phyloP scores from a whole-genome alignment of 2,797 vertebrate genomes.

The Dryobates pubescens region DNA sequence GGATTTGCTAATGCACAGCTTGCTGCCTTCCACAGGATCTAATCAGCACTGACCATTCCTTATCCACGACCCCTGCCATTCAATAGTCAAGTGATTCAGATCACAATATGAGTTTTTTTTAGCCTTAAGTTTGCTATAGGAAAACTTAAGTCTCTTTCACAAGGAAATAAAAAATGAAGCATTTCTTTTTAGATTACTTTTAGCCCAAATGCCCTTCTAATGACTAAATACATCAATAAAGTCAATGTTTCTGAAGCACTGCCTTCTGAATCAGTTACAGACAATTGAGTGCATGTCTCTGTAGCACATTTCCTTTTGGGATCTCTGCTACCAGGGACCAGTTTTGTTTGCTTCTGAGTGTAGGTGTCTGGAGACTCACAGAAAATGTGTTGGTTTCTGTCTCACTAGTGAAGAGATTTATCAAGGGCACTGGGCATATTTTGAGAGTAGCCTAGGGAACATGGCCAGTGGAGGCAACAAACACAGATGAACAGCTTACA shows the following conservation, averaged over 20 bases:
- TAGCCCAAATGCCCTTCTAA: background rate
- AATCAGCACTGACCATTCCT: background rate
- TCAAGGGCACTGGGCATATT: background rate
- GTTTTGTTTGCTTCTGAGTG: background rate
- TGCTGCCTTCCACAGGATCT: background rate
- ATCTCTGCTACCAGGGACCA: background rate
- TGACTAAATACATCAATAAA: background rate
- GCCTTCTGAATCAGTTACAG: background rate
- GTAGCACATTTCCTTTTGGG: background rate
- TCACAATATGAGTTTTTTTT: background rate
- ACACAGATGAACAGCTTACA: background rate
- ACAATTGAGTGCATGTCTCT: background rate
- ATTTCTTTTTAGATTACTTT: background rate
- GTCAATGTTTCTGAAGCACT: background rate
- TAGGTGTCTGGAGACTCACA: background rate
- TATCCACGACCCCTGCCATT: background rate
- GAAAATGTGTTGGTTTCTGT: background rate
- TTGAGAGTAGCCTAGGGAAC: background rate
- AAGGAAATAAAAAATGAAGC: background rate
- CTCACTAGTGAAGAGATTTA: background rate
- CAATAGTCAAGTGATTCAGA: background rate
- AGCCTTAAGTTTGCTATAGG: background rate
- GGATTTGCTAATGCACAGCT: background rate
- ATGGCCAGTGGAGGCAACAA: background rate
- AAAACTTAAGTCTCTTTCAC: background rate